phyloP scores from a whole-genome alignment of 2,113 vertebrate genomes.

The Tichodroma muraria region DNA sequence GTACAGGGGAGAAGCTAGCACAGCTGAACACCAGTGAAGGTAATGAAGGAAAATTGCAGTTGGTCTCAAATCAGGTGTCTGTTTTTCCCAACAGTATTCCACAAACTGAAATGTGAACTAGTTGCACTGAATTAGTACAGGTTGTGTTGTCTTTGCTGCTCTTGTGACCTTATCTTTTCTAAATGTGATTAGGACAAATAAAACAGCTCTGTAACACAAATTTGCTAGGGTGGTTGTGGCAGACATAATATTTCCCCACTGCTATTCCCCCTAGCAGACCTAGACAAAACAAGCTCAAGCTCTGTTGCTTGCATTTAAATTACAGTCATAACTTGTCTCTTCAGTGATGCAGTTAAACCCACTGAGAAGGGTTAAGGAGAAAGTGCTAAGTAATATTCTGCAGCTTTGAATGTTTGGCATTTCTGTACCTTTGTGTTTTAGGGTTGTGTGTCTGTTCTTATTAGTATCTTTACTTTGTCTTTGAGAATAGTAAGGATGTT shows the following conservation, averaged over 20 bases:
- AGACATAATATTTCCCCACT: neutral
- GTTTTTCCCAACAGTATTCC: neutral
- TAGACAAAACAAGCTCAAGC: neutral
- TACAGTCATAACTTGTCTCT: neutral
- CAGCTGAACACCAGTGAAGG: neutral
- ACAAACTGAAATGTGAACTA: neutral
- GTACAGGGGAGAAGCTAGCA: neutral
- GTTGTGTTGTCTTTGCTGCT: neutral
- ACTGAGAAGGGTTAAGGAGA: neutral
- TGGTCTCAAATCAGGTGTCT: neutral
- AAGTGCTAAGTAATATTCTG: neutral
- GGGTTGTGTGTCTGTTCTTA: neutral
- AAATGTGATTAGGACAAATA: neutral
- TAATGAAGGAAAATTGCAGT: neutral
- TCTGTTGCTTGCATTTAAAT: constrained; percentile 11
- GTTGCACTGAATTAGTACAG: neutral
- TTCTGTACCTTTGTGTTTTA: neutral
- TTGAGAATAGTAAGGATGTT: constrained; percentile 7
- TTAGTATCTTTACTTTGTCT: constrained; percentile 38
- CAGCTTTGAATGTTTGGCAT: neutral
- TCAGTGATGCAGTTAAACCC: neutral
- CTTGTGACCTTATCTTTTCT: neutral
- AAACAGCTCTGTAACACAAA: neutral
- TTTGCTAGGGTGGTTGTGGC: neutral
- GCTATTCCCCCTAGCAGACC: no score